These are phyloP conservation scores for Platysternon megacephalum DNA, from an alignment of 2,113 vertebrate genomes.

Conservation along the genomic window DNA sequence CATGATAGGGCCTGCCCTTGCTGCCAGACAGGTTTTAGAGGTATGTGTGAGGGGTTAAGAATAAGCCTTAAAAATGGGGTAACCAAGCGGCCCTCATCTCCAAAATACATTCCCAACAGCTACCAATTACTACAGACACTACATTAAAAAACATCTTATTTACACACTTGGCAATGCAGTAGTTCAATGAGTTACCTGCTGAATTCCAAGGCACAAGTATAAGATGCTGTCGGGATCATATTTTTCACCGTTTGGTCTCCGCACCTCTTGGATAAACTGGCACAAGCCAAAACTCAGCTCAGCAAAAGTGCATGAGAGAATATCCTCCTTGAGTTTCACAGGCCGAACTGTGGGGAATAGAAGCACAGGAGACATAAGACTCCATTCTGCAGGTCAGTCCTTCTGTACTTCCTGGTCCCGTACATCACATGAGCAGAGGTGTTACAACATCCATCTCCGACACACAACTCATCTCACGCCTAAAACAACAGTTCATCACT, in stretches of 20 bases:
- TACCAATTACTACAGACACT: neutral
- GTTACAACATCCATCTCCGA: neutral
- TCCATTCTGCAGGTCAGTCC: neutral
- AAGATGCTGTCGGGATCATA: slow-evolving; percentile 95
- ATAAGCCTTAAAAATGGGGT: neutral
- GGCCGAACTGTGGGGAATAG: slow-evolving; percentile 80
- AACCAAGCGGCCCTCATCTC: neutral
- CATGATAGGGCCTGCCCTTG: neutral
- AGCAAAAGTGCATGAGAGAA: slow-evolving; percentile 91
- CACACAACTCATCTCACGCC: accelerated
- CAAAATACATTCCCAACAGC: neutral
- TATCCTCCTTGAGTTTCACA: slow-evolving; percentile 91
- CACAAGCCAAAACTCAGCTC: slow-evolving; percentile 96
- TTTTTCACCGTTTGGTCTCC: slow-evolving; percentile 90
- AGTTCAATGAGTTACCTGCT: slow-evolving; percentile 83
- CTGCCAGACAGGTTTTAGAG: neutral
- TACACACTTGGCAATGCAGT: neutral
- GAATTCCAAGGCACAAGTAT: slow-evolving; percentile 98
- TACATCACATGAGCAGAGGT: neutral
- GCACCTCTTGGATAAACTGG: slow-evolving; percentile 92
- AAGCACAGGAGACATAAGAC: neutral
- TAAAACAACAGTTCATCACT: neutral
- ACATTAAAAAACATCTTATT: neutral
- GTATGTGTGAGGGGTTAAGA: neutral
- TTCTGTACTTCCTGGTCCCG: neutral